Percentiles rank a stretch among this genome's conserved stretches.
phyloP scores from a whole-genome alignment of 2,888 invertebrate species.

The Meghimatium bilineatum region DNA sequence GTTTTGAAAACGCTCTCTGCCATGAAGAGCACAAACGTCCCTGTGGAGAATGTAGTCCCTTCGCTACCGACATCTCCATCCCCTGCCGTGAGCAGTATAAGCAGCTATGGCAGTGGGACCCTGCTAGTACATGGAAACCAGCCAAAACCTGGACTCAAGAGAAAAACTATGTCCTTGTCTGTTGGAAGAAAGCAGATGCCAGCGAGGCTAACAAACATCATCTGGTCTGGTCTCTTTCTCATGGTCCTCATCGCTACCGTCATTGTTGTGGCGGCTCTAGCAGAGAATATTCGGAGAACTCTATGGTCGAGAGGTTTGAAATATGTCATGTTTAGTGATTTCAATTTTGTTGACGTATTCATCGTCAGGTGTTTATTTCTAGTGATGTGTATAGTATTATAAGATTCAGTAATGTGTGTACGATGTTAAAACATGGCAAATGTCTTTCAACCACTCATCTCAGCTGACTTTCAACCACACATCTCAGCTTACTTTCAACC shows the following conservation, averaged over 20 bases:
- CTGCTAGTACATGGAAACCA: not conserved
- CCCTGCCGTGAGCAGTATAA: not conserved
- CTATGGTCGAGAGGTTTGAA: slow-evolving; percentile 4
- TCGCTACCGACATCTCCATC: not conserved
- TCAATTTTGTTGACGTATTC: too few relatives aligned
- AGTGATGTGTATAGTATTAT: too few relatives aligned
- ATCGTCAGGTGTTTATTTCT: too few relatives aligned
- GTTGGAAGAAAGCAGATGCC: not conserved
- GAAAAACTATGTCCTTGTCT: not conserved
- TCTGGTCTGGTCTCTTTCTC: slow-evolving; percentile 13
- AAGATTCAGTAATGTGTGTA: too few relatives aligned
- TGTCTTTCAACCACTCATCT: too few relatives aligned
- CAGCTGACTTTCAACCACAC: too few relatives aligned
- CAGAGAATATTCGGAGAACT: slow-evolving; percentile 22
- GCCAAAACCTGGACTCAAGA: not conserved
- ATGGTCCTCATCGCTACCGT: slow-evolving; percentile 15
- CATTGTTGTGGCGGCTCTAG: slow-evolving; percentile 12
- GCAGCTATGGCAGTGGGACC: not conserved
- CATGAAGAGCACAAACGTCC: not conserved
- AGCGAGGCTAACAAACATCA: not conserved
- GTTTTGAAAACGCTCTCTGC: not conserved
- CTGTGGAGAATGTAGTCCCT: not conserved
- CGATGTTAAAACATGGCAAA: too few relatives aligned
- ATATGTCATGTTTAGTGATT: too few relatives aligned
- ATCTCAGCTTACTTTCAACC: too few relatives aligned